phyloP scores from a whole-genome alignment of 2,888 invertebrate genomes.

The Ormyrus nitidulus region DNA sequence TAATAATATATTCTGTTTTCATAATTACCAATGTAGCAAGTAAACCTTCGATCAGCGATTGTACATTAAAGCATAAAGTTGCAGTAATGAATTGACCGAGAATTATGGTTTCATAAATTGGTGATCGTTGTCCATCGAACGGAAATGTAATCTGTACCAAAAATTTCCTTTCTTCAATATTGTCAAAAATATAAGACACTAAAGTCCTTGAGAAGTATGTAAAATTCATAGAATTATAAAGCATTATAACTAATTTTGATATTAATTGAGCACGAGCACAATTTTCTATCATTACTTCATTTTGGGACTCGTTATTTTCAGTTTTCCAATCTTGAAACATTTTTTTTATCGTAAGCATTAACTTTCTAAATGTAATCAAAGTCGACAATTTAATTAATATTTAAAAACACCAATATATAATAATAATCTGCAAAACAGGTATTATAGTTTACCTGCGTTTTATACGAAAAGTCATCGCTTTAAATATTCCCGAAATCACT shows the following conservation, averaged over 20 bases:
- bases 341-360: conserved; percentile 17
- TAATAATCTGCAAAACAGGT: not conserved
- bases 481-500: conserved; percentile 29
- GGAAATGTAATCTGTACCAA: conserved; percentile 55
- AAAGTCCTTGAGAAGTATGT: conserved; percentile 40
- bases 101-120: conserved; percentile 53
- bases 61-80: conserved; percentile 44
- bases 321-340: conserved; percentile 40
- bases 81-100: conserved; percentile 52
- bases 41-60: conserved; percentile 44
- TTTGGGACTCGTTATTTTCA: not conserved
- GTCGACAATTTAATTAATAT: not conserved
- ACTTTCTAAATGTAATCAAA: conserved; percentile 20
- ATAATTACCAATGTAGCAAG: conserved; percentile 54
- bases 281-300: conserved; percentile 11
- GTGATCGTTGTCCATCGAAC: conserved; percentile 48
- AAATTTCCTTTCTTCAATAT: conserved; percentile 50
- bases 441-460: conserved; percentile 22
- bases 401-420: not conserved
- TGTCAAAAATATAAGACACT: conserved; percentile 43
- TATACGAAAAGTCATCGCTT: conserved; percentile 19
- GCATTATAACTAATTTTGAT: conserved; percentile 35
- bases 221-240: conserved; percentile 48
- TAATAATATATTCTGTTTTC: not conserved
- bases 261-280: conserved; percentile 32